These are phyloP conservation scores for Itoplectis maculator DNA, from an alignment of 2,888 invertebrate genomes.

Conservation along the genomic window DNA sequence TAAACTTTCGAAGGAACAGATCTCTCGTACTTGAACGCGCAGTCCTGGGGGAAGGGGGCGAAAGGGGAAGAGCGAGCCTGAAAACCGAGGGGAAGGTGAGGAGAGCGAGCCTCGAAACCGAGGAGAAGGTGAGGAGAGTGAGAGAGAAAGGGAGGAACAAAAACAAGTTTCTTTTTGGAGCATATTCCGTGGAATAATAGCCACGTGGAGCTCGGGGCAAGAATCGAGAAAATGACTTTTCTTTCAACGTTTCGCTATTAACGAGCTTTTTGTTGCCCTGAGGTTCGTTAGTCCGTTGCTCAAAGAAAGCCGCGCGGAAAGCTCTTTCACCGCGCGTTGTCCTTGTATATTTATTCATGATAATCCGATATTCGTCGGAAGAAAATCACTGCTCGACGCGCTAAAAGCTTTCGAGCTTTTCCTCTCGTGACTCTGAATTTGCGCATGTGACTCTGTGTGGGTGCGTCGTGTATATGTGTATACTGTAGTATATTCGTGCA, in stretches of 20 bases:
- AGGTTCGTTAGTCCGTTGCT: not conserved
- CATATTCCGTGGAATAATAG: not conserved
- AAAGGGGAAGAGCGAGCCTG: not conserved
- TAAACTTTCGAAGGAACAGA: slow-evolving; percentile 55
- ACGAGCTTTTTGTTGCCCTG: not conserved
- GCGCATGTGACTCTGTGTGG: not conserved
- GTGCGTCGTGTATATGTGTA: not conserved
- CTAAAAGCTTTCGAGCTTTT: slow-evolving; percentile 58
- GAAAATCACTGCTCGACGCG: slow-evolving; percentile 35
- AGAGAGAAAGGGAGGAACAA: not conserved
- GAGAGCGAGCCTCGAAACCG: not conserved
- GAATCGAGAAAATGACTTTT: not conserved
- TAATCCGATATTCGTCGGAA: slow-evolving; percentile 35
- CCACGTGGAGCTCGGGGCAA: not conserved
- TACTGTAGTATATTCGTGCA: no score
- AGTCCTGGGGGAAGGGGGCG: not conserved
- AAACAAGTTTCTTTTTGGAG: not conserved
- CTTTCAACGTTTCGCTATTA: slow-evolving; percentile 9
- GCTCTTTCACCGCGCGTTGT: not conserved
- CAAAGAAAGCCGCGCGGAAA: not conserved
- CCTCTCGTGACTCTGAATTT: not conserved
- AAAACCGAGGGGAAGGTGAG: not conserved
- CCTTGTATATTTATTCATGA: slow-evolving; percentile 43
- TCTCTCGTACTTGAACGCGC: slow-evolving; percentile 32
- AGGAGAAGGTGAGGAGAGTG: not conserved